Base-by-base conservation (phyloP, 2,797 vertebrate species). In the Anableps anableps region DNA sequence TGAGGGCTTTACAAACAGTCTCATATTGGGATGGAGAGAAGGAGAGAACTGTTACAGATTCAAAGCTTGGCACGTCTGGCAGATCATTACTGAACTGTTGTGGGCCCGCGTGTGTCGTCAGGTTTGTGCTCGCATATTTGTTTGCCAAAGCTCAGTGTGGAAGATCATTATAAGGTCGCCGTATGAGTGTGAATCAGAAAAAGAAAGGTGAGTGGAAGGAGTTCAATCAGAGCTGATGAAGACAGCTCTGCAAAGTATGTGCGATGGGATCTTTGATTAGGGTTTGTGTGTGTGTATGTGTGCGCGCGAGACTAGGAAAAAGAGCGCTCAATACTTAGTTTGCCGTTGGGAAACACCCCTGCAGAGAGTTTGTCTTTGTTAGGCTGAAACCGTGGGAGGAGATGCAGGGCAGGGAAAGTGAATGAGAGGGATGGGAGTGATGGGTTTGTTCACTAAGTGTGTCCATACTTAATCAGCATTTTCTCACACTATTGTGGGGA, bases 111-210 rank as follows among this genome's bases (percentile, higher is more conserved):
- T 80, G 74, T 68, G 45, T 81, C 75, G 55, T 26, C 58, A 34
- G 36, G 72, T 58, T 51, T 77, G 64, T 72, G 41, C 8, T 19
- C 0, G 2, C 0, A 11, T 21, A 5, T 70, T 78, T 86, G 86
- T 88, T 77, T 83, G 74, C 13, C 53, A 31, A n/a, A 75, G 34
- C 60, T 31, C 41, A 19, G 66, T 29, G 82, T 80, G 38, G 66
- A 83, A 66, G 71, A 92, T 91, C 88, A 85, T 93, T 91, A 91
- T 89, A 79, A 90, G 90, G 93, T 92, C 91, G 89, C 17, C 36
- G 85, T 73, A 77, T 79, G 84, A 82, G 80, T 80, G 85, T 60
- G 88, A 83, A 74, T 81, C 71, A 79, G 74, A 41, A 71, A 21
- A 60, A 23, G 74, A 47, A 47, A 71, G 68, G 68, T 1, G 74